phyloP scores from a whole-genome alignment of 2,888 invertebrate genomes.

The Anorthoa munda region DNA sequence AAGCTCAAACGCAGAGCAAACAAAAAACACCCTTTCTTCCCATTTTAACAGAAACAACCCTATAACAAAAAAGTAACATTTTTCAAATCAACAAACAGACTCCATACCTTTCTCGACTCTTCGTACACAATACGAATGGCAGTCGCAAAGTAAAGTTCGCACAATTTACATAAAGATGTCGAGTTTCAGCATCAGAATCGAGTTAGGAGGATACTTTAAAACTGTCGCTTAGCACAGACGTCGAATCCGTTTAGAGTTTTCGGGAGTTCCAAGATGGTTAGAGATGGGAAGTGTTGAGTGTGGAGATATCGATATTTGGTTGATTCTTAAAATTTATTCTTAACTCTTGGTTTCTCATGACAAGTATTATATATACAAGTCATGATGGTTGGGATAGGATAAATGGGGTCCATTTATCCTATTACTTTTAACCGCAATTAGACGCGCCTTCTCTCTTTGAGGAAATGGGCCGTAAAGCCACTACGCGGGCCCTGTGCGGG shows the following conservation, averaged over 20 bases:
- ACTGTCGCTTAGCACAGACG: constrained; percentile 90
- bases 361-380: too few relatives aligned
- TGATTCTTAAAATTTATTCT: background rate
- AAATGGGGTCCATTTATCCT: too few relatives aligned
- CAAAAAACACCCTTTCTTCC: background rate
- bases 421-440: too few relatives aligned
- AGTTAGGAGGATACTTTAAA: constrained; percentile 90
- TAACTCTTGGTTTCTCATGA: too few relatives aligned
- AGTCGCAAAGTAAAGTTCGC: constrained; percentile 77
- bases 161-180: constrained; percentile 89
- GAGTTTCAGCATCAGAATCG: constrained; percentile 88
- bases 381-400: too few relatives aligned
- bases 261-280: constrained; percentile 75
- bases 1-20: too few relatives aligned
- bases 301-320: constrained; percentile 35
- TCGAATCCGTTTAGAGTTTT: constrained; percentile 89
- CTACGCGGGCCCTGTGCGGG: too few relatives aligned
- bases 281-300: constrained; percentile 51
- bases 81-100: constrained; percentile 31
- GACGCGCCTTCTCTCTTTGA: too few relatives aligned
- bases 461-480: too few relatives aligned
- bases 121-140: constrained; percentile 65
- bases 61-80: background rate
- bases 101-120: constrained; percentile 14
- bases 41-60: background rate